phyloP scores from a whole-genome alignment of 2,113 vertebrate species.

The Hassar affinis region DNA sequence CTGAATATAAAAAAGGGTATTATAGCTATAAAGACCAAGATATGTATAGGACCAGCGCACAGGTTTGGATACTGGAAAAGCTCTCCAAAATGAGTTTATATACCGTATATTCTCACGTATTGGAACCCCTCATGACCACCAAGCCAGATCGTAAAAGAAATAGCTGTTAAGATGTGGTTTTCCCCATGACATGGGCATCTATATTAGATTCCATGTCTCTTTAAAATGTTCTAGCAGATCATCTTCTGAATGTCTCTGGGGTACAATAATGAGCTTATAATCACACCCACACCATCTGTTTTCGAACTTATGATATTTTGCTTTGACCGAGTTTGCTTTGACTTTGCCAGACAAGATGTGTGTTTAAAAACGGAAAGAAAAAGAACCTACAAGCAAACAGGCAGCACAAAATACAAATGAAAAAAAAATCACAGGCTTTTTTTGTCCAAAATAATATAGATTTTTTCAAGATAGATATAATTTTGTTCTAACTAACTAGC shows the following conservation, averaged over 20 bases:
- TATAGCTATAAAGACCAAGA: background rate
- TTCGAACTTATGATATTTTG: constrained; percentile 35
- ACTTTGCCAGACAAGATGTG: background rate
- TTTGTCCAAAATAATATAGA: background rate
- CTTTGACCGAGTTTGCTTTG: constrained; percentile 8
- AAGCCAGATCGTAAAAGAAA: background rate
- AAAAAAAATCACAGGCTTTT: background rate
- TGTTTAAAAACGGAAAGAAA: background rate
- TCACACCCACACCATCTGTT: constrained; percentile 38
- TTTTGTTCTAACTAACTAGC: too few relatives aligned
- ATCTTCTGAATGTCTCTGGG: background rate
- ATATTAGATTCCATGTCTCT: constrained; percentile 16
- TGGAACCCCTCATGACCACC: background rate
- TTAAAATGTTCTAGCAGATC: constrained; percentile 39
- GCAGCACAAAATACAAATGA: background rate
- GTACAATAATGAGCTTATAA: constrained; percentile 39
- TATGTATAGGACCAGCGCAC: background rate
- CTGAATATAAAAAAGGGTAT: background rate
- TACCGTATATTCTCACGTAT: background rate
- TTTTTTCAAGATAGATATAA: background rate
- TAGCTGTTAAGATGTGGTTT: constrained; percentile 7
- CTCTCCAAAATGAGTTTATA: background rate
- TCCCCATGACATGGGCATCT: background rate
- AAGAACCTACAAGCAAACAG: background rate
- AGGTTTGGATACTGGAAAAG: background rate